Conservation (phyloP, 2,888 invertebrate genomes). For the Meandrusa payeni region DNA sequence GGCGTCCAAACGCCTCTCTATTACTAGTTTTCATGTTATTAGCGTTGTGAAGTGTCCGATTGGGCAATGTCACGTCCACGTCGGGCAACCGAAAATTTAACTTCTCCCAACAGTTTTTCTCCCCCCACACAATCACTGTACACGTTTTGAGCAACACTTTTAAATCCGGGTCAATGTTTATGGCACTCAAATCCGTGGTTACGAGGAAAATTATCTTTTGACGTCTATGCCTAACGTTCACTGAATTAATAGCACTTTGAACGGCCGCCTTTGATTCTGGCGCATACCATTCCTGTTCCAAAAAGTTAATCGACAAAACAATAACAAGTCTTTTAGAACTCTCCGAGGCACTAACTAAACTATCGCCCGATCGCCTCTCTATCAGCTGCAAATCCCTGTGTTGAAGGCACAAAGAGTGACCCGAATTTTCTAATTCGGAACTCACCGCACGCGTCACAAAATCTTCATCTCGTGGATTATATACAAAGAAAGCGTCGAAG, state of each 20-base stretch:
- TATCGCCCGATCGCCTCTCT: slow-evolving; percentile 78
- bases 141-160: slow-evolving; percentile 87
- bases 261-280: slow-evolving; percentile 91
- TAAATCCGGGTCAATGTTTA: slow-evolving; percentile 87
- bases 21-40: slow-evolving; percentile 72
- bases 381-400: slow-evolving; percentile 83
- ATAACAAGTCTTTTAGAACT: slow-evolving; percentile 87
- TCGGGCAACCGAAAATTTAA: slow-evolving; percentile 91
- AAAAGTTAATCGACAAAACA: slow-evolving; percentile 89
- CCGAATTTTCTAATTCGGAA: slow-evolving; percentile 86
- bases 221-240: slow-evolving; percentile 83
- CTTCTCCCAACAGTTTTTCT: slow-evolving; percentile 94
- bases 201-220: slow-evolving; percentile 81
- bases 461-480: slow-evolving; percentile 90
- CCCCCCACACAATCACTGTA: slow-evolving; percentile 89
- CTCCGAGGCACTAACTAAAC: slow-evolving; percentile 78
- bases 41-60: slow-evolving; percentile 78
- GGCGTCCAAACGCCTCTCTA: slow-evolving; percentile 71
- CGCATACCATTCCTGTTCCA: slow-evolving; percentile 91
- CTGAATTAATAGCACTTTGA: slow-evolving; percentile 84
- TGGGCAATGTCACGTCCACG: slow-evolving; percentile 81
- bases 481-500: slow-evolving; percentile 94
- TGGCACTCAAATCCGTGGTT: slow-evolving; percentile 81
- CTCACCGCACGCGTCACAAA: slow-evolving; percentile 85
- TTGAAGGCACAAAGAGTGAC: slow-evolving; percentile 83